Percentiles rank a stretch among this genome's conserved stretches.
Conservation (phyloP, 2,113 vertebrate genomes). For the Rattus rattus region DNA sequence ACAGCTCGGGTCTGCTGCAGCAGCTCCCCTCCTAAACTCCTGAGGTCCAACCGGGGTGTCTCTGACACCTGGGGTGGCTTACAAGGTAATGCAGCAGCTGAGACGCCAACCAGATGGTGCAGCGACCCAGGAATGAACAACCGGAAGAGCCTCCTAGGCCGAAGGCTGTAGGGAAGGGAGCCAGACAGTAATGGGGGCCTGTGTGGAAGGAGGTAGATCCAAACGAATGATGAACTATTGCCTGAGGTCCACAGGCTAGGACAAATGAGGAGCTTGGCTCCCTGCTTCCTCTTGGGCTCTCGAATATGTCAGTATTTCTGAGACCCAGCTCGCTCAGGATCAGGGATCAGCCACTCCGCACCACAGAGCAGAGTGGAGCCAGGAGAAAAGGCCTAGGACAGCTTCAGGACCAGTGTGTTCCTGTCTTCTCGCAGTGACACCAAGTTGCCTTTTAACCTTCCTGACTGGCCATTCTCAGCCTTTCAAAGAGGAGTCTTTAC, state of each 20-base stretch:
- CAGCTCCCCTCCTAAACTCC: fast-evolving
- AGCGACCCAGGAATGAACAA: neutral
- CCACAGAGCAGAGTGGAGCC: neutral
- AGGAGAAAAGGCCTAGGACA: neutral
- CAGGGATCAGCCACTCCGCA: no score
- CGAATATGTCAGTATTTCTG: neutral
- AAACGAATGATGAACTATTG: neutral
- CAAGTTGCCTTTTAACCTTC: fast-evolving
- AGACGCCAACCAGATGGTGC: neutral
- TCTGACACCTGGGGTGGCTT: neutral
- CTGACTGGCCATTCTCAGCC: neutral
- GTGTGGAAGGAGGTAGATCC: neutral
- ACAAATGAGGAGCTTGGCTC: no score
- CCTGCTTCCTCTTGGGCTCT: neutral
- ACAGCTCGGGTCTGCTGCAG: neutral
- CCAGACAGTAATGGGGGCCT: no score
- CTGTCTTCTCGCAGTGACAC: no score
- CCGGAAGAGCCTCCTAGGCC: neutral
- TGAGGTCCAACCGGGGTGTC: neutral
- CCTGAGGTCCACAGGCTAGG: neutral
- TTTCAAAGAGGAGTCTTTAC: neutral
- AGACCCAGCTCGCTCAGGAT: neutral
- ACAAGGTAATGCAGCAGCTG: neutral
- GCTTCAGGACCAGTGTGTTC: neutral
- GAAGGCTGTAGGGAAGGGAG: neutral